These are phyloP conservation scores for Pimpla rufipes DNA, from an alignment of 2,888 invertebrate genomes.

Conservation along the genomic window DNA sequence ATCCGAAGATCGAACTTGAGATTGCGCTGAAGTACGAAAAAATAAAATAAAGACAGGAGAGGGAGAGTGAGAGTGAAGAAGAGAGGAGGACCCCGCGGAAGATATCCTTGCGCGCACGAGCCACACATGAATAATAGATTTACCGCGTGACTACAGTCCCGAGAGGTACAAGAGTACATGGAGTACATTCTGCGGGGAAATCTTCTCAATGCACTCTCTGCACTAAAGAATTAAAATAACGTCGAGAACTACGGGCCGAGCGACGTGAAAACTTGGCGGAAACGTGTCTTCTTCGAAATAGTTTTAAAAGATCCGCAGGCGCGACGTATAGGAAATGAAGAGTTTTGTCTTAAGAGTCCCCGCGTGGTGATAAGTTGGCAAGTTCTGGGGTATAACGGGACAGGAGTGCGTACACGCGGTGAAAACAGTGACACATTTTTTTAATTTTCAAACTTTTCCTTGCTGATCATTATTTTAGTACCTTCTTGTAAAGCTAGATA, in stretches of 20 bases:
- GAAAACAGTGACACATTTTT: too few species aligned
- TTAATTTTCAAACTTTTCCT: too few species aligned
- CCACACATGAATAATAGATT: conserved; percentile 29
- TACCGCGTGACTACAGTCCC: neutral
- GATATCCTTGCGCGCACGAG: conserved; percentile 1
- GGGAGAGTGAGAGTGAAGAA: neutral
- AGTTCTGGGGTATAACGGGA: too few species aligned
- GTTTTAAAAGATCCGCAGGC: neutral
- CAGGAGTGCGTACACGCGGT: too few species aligned
- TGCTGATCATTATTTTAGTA: too few species aligned
- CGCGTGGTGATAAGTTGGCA: too few species aligned
- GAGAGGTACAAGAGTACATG: neutral
- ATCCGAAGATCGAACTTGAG: too few species aligned
- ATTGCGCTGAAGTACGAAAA: too few species aligned
- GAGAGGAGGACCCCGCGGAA: conserved; percentile 21
- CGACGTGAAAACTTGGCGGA: neutral
- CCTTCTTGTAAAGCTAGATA: too few species aligned
- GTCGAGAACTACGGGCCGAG: neutral
- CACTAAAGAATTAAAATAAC: conserved; percentile 19
- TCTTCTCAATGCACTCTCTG: conserved; percentile 3
- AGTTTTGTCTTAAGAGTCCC: neutral
- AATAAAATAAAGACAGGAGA: too few species aligned
- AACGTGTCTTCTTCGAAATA: neutral
- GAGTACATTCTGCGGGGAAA: conserved; percentile 26
- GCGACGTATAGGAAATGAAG: neutral